A percentile compares a stretch with the other conserved stretches of the same genome.
phyloP scores from a whole-genome alignment of 2,797 vertebrate species.

The Atherinosoma microstoma region DNA sequence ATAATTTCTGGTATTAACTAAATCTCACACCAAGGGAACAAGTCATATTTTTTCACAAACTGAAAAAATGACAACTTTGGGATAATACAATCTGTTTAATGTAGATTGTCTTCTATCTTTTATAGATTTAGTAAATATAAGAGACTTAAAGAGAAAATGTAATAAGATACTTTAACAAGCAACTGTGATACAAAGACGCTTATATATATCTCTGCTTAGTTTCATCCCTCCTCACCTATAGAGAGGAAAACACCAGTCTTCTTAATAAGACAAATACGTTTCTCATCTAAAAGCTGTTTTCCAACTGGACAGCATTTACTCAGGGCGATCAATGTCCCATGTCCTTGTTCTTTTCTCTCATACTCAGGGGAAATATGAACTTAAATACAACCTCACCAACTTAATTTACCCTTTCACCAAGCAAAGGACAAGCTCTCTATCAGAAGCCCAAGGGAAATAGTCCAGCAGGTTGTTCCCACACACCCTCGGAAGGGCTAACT shows the following conservation, averaged over 20 bases:
- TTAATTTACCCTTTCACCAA: slow-evolving; percentile 76
- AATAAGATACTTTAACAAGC: slow-evolving; percentile 2
- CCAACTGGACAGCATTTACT: slow-evolving; percentile 76
- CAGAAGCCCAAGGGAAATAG: slow-evolving; percentile 74
- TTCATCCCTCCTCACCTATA: slow-evolving; percentile 15
- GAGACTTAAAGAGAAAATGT: neutral
- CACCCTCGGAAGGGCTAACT: slow-evolving; percentile 42
- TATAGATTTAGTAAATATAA: neutral
- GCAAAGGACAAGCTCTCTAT: slow-evolving; percentile 76
- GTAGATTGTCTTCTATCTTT: neutral
- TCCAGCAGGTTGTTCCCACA: slow-evolving; percentile 80
- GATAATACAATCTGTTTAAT: neutral
- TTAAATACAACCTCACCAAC: slow-evolving; percentile 76
- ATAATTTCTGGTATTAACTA: slow-evolving; percentile 6
- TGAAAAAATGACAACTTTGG: slow-evolving; percentile 3
- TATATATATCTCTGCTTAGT: slow-evolving; percentile 6
- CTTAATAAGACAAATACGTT: slow-evolving; percentile 64
- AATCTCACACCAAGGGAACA: neutral
- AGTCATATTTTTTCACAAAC: neutral
- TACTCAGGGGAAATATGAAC: slow-evolving; percentile 82
- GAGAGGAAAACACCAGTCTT: slow-evolving; percentile 24
- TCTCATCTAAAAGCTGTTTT: slow-evolving; percentile 72
- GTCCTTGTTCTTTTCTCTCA: slow-evolving; percentile 71
- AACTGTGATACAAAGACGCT: slow-evolving; percentile 8
- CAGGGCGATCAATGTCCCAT: slow-evolving; percentile 77